Conservation (phyloP, 2,888 invertebrate genomes). For the Dioctria linearis region DNA sequence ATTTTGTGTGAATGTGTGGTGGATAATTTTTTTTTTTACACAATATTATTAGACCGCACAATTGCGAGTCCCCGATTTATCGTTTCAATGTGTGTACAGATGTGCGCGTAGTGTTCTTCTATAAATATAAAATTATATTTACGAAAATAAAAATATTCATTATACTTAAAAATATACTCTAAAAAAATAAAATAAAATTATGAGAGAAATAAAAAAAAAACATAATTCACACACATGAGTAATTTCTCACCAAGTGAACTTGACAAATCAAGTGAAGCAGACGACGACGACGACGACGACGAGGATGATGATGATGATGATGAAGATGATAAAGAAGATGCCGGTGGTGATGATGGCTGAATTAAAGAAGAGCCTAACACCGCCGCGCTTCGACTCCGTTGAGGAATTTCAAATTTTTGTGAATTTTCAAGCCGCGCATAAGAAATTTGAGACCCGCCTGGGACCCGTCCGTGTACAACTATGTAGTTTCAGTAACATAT, state of each 20-base stretch:
- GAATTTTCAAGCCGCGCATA: conserved; percentile 17
- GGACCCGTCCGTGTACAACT: background rate
- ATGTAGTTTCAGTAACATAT: background rate
- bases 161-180: background rate
- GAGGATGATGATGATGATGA: background rate
- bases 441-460: conserved; percentile 30
- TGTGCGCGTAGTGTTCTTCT: background rate
- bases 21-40: too few species aligned
- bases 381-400: background rate
- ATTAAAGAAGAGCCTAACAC: too few species aligned
- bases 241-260: conserved; percentile 37
- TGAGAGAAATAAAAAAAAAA: background rate
- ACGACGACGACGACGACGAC: background rate
- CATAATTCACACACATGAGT: conserved; percentile 28
- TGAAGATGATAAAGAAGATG: background rate
- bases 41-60: background rate
- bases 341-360: too few species aligned
- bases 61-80: conserved; percentile 16
- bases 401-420: conserved; percentile 29
- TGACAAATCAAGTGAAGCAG: conserved; percentile 42
- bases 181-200: background rate
- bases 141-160: conserved; percentile 38
- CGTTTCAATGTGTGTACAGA: conserved; percentile 18
- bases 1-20: background rate
- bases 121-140: conserved; percentile 45